Evolutionary conservation across 2,888 invertebrate genomes (phyloP).

Genomic region (Tupiocoris notatus): DNA sequence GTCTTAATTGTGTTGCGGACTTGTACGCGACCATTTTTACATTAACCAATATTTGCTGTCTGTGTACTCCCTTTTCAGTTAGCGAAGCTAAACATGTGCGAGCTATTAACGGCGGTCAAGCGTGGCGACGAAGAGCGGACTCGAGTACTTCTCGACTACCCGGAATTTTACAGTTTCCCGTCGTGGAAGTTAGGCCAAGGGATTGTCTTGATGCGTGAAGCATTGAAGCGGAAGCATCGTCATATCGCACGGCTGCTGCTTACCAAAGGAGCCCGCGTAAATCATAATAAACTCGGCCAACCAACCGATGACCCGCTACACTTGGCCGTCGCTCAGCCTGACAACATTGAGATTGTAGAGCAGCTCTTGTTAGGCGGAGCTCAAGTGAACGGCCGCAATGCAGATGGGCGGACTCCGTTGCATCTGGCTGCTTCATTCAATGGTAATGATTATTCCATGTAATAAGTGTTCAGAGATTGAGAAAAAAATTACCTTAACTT

Average conservation of each 20-base stretch:
- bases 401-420: slow-evolving; percentile 9
- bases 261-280: slow-evolving; percentile 22
- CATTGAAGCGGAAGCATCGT: slow-evolving; percentile 3
- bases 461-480: no score
- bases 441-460: no score
- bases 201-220: slow-evolving; percentile 12
- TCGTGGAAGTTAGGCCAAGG: slow-evolving; percentile 25
- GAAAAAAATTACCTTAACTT: no score
- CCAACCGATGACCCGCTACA: slow-evolving; percentile 17
- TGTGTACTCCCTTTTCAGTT: no score
- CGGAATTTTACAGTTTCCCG: slow-evolving; percentile 9
- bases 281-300: slow-evolving; percentile 16
- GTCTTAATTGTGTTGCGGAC: no score
- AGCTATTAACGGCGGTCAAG: slow-evolving; percentile 1
- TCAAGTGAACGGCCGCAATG: slow-evolving; percentile 3
- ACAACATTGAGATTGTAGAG: slow-evolving; percentile 4
- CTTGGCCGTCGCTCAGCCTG: slow-evolving; percentile 4
- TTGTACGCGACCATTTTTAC: no score
- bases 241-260: slow-evolving; percentile 17
- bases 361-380: slow-evolving; percentile 4
- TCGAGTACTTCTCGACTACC: neutral
- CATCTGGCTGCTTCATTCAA: slow-evolving; percentile 18
- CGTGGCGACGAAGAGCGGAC: neutral
- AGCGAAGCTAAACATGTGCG: slow-evolving; percentile 8
- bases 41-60: no score